Conservation (phyloP, 2,888 invertebrate species). For the Heteropelma amictum region DNA sequence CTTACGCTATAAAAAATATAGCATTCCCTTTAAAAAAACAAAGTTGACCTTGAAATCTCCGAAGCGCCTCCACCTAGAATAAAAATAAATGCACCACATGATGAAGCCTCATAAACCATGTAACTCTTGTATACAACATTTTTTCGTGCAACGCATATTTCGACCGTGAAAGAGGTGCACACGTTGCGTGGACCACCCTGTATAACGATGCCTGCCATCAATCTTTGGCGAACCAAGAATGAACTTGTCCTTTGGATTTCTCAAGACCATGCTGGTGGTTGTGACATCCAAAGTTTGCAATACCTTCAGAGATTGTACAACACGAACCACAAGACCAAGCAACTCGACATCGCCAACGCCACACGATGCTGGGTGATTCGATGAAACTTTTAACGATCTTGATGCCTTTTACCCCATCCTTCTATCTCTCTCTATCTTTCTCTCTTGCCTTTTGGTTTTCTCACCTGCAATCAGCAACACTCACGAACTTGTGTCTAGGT, state of each 20-base stretch:
- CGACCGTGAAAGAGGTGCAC: too few species aligned
- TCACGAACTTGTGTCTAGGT: constrained; percentile 30
- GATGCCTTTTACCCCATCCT: constrained; percentile 11
- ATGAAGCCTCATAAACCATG: too few species aligned
- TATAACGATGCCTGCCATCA: constrained; percentile 1
- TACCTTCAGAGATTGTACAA: constrained; percentile 7
- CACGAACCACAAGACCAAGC: constrained; percentile 1
- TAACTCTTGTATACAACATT: too few species aligned
- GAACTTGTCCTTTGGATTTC: not conserved
- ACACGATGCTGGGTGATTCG: constrained; percentile 14
- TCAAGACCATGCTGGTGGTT: not conserved
- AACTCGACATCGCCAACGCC: constrained; percentile 23
- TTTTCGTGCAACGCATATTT: too few species aligned
- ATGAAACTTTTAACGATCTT: constrained; percentile 47
- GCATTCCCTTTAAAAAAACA: too few species aligned
- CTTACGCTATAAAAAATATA: too few species aligned
- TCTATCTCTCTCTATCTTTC: not conserved
- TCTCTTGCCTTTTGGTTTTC: not conserved
- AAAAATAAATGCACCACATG: too few species aligned
- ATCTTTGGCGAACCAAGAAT: not conserved
- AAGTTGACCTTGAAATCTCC: too few species aligned
- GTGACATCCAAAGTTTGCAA: constrained; percentile 1
- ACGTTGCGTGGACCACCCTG: too few species aligned
- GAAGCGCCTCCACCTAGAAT: too few species aligned
- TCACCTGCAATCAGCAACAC: constrained; percentile 46